Evolutionary conservation across 2,113 vertebrate species (phyloP), one percentile per base, ranked within the genome.

Genomic region (Rhodinocichla rosea): DNA sequence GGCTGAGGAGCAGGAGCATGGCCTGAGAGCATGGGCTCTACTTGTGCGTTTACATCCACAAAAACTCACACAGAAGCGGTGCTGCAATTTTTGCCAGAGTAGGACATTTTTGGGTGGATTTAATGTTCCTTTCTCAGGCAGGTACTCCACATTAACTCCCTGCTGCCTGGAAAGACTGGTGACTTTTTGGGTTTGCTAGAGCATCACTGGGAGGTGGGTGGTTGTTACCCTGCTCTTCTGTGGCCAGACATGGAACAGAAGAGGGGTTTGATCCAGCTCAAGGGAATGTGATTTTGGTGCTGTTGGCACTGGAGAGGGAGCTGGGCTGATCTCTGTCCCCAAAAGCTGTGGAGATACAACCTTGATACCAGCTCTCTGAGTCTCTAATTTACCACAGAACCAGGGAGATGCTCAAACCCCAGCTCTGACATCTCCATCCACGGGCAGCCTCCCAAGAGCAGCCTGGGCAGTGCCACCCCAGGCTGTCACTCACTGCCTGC

Each of bases 391-490:
- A 23, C 23, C 33, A 12, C 2, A 6, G 20, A 92, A 70, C 0
- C 10, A 3, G 11, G 33, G 32, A 70, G 45, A 47, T 42, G 40
- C 42, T 57, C 47, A 33, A 55, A 52, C 3, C 8, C 33, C 49
- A 75, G 23, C 10, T 10, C 0, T 35, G 52, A 32, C 23, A 37
- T 28, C 75, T 4, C 0, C 47, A 44, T 30, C 35, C 39, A 39
- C 0, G 2, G 45, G 50, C 37, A 89, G 30, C 57, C 44, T 39
- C 75, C 63, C 86, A 50, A 13, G n/a, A 64, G 42, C 85, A 75
- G 28, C 37, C 64, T 27, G 82, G 30, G 67, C 49, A 67, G 37
- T 7, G 37, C 19, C 55, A 14, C 26, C 8, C 11, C 75, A 28
- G 23, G 44, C 50, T 22, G 21, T 55, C 76, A 40, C 13, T 55